phyloP scores from a whole-genome alignment of 2,888 invertebrate species.

The Polylopha cassiicola region DNA sequence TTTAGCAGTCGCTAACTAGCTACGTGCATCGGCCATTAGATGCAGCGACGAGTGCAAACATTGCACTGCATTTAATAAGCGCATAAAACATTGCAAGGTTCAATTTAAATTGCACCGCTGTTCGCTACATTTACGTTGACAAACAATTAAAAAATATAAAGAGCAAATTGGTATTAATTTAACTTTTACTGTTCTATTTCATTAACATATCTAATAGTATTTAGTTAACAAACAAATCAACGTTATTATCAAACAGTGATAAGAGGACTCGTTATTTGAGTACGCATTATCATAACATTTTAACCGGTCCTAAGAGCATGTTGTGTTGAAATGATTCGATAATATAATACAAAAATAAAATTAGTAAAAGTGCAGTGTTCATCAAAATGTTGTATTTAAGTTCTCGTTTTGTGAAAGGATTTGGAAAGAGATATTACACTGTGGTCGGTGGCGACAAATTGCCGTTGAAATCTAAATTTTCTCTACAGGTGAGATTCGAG shows the following conservation, averaged over 20 bases:
- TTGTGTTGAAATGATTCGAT: conserved; percentile 20
- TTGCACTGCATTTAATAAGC: conserved; percentile 5
- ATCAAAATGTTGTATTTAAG: conserved; percentile 48
- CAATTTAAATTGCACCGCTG: too few relatives aligned
- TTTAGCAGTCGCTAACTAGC: conserved; percentile 20
- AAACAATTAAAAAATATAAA: conserved; percentile 1
- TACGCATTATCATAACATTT: conserved; percentile 22
- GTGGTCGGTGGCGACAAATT: conserved; percentile 46
- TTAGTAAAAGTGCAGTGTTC: conserved; percentile 11
- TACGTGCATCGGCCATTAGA: conserved; percentile 15
- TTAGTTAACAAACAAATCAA: too few relatives aligned
- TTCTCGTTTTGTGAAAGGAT: conserved; percentile 33
- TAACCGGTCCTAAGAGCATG: conserved; percentile 9
- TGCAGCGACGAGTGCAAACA: background rate
- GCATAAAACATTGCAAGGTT: background rate
- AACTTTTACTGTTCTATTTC: too few relatives aligned
- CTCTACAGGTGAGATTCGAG: too few relatives aligned
- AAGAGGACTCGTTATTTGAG: conserved; percentile 33
- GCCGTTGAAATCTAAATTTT: too few relatives aligned
- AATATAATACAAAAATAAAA: background rate
- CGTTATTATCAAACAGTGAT: conserved; percentile 29
- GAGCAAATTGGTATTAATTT: conserved; percentile 8
- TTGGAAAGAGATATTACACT: conserved; percentile 46
- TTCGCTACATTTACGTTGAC: too few relatives aligned
- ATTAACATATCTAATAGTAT: too few relatives aligned